Evolutionary conservation across 1,140 invertebrate genomes (phyloP).

Genomic region (Bombus pascuorum): DNA sequence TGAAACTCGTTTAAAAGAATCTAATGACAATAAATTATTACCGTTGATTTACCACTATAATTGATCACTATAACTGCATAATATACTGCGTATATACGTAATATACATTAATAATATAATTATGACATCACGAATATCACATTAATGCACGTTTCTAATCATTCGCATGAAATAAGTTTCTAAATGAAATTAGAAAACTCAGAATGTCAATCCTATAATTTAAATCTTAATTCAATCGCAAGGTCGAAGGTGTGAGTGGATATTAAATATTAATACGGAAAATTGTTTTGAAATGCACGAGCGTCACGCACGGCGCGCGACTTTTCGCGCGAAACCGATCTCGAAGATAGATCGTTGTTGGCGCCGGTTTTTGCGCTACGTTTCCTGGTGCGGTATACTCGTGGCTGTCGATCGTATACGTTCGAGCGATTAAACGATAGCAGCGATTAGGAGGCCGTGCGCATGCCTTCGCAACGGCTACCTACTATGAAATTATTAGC

Average conservation of each 20-base stretch:
- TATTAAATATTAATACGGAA: neutral
- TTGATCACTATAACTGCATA: too few species aligned
- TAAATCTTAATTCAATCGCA: too few species aligned
- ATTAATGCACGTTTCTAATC: too few species aligned
- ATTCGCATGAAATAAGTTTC: too few species aligned
- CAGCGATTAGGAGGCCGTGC: constrained; percentile 60
- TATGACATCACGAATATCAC: too few species aligned
- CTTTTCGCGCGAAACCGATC: constrained; percentile 25
- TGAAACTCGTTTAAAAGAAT: too few species aligned
- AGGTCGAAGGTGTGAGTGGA: neutral
- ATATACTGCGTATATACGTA: too few species aligned
- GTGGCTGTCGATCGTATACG: constrained; percentile 31
- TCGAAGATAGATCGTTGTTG: constrained; percentile 14
- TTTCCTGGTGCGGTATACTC: constrained; percentile 36
- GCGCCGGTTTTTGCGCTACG: constrained; percentile 25
- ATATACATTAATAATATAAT: too few species aligned
- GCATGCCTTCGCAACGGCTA: constrained; percentile 57
- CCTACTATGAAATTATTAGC: constrained; percentile 67
- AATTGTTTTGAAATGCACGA: neutral
- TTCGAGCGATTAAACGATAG: constrained; percentile 65
- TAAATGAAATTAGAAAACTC: too few species aligned
- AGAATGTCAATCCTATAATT: too few species aligned
- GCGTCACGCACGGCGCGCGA: neutral
- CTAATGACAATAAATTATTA: too few species aligned
- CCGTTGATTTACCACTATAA: too few species aligned